Conservation (phyloP, 2,797 vertebrate species). For the Epinephelus coioides region DNA sequence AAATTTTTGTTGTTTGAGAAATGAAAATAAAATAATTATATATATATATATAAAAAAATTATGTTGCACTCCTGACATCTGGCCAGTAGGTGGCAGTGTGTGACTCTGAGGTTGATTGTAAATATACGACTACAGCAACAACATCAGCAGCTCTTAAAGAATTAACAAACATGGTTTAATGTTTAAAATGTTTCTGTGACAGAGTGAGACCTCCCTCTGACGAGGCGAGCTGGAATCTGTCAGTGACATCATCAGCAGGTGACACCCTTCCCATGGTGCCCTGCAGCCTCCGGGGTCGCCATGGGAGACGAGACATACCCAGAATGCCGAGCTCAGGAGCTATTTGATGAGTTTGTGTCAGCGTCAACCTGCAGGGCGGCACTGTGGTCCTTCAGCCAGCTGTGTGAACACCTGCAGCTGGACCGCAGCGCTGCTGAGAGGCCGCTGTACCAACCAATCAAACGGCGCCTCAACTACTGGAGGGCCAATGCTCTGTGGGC, state of each 20-base stretch:
- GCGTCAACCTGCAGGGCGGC: constrained; percentile 93
- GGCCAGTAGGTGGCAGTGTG: too few relatives aligned
- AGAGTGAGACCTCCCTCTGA: constrained; percentile 16
- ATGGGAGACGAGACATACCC: constrained; percentile 80
- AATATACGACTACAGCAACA: too few relatives aligned
- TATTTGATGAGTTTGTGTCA: constrained; percentile 95
- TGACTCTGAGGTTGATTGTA: too few relatives aligned
- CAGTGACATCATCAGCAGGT: constrained; percentile 52
- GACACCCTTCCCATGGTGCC: constrained; percentile 50
- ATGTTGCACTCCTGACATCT: too few relatives aligned
- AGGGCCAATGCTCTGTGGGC: constrained; percentile 95
- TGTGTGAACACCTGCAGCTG: constrained; percentile 92
- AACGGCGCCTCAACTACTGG: constrained; percentile 95
- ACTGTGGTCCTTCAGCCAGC: constrained; percentile 91
- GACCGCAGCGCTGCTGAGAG: constrained; percentile 74
- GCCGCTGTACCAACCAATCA: constrained; percentile 92
- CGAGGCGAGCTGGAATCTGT: constrained; percentile 44
- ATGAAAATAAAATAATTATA: too few relatives aligned
- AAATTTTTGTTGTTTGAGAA: too few relatives aligned
- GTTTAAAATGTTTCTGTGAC: neutral
- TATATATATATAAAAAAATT: too few relatives aligned
- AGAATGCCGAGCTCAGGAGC: constrained; percentile 86
- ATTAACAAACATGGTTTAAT: too few relatives aligned
- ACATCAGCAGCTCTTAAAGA: too few relatives aligned
- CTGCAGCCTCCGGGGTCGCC: constrained; percentile 37